Conservation (phyloP, 2,113 vertebrate species). For the Origma solitaria region DNA sequence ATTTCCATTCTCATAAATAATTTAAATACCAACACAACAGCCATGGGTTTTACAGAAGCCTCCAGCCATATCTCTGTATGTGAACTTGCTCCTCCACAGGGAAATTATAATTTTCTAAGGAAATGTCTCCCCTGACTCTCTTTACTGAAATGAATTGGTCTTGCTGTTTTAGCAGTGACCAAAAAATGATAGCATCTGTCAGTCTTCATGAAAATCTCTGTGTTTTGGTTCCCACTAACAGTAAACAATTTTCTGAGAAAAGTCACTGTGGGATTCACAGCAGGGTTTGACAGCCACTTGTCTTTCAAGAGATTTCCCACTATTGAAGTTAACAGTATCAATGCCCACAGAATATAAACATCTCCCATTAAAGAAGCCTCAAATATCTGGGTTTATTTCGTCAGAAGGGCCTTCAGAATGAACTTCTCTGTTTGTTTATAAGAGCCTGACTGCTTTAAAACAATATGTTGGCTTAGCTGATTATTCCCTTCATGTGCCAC, state of each 20-base stretch:
- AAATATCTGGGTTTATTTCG: not conserved
- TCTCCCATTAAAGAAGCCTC: not conserved
- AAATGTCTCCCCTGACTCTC: not conserved
- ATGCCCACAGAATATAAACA: not conserved
- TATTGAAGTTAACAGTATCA: constrained; percentile 7
- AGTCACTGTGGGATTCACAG: constrained; percentile 14
- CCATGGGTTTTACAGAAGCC: not conserved
- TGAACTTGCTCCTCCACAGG: not conserved
- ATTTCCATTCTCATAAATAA: not conserved
- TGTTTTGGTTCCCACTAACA: constrained; percentile 15
- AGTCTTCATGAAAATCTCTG: constrained; percentile 37
- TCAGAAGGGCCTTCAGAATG: not conserved
- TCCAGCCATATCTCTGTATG: not conserved
- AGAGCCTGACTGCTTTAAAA: not conserved
- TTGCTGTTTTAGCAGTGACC: not conserved
- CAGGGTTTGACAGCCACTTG: constrained; percentile 39
- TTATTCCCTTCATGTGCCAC: not conserved
- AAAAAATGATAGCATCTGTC: not conserved
- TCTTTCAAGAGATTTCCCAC: constrained; percentile 22
- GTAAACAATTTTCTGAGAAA: constrained; percentile 46
- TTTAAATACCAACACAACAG: not conserved
- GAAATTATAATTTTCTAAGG: not conserved
- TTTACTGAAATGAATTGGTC: constrained; percentile 2
- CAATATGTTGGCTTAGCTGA: not conserved
- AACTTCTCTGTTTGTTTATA: not conserved